Conservation (phyloP, 2,888 invertebrate genomes). For the Tridacna crocea region DNA sequence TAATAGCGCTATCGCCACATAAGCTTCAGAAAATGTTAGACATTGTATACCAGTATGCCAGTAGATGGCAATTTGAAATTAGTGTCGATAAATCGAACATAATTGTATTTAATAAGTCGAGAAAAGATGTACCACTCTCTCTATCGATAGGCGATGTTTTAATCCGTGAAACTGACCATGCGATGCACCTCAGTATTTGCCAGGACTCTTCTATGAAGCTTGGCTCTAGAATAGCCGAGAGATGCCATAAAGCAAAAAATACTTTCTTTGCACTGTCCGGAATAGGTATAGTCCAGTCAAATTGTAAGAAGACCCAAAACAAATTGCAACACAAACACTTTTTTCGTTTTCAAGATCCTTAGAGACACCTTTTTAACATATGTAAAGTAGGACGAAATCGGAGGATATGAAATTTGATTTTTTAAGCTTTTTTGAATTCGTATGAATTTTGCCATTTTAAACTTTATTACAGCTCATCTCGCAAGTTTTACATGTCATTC, state of each 20-base stretch:
- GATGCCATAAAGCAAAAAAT: constrained; percentile 3
- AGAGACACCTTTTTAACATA: no score
- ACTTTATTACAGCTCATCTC: no score
- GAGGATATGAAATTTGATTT: no score
- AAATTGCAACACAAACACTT: no score
- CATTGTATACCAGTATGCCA: neutral
- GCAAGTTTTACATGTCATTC: no score
- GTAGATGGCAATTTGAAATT: constrained; percentile 7
- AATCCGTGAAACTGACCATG: neutral
- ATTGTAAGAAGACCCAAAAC: no score
- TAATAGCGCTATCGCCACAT: neutral
- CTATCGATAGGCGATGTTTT: neutral
- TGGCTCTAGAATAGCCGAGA: neutral
- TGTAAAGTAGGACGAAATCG: no score
- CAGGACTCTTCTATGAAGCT: neutral
- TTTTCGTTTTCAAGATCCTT: no score
- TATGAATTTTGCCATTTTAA: no score
- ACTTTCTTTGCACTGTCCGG: no score
- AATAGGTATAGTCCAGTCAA: no score
- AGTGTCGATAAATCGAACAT: constrained; percentile 1
- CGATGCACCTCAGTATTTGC: neutral
- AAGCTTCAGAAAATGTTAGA: neutral
- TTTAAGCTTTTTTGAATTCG: no score
- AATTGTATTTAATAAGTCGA: neutral
- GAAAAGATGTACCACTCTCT: neutral